Evolutionary conservation across 2,113 vertebrate species (phyloP), one percentile per base, ranked within the genome.

Genomic region (Syngnathus floridae): DNA sequence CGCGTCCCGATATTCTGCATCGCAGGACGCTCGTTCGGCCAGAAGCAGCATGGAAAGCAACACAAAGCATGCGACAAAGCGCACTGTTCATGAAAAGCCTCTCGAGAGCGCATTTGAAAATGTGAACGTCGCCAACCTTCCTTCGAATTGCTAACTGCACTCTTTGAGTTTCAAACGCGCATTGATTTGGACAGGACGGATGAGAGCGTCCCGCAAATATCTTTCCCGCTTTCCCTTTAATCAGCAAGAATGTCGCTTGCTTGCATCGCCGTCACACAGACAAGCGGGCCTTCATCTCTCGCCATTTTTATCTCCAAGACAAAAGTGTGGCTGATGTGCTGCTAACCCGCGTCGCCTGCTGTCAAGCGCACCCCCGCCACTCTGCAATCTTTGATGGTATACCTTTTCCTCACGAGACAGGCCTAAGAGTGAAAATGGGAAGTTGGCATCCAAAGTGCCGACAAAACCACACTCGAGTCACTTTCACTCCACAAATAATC

Each of bases 291-390:
- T 72, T 75, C 12, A 22, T 71, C 69, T 69, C 65, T 31, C 14
- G 70, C 10, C 43, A 54, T 67, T 74, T 84, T 85, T 62, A 85
- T 82, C 79, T 83, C 58, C 2, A 66, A 74, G 71, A 82, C 74
- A 78, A 83, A 85, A 83, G 73, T 62, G 63, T 55, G 59, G 66
- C 63, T 75, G 74, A 77, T 73, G 69, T 62, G 70, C 63, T 17
- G 64, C 69, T 75, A 74, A 77, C 70, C 69, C 49, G 66, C 63
- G 64, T 58, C 65, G 69, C 56, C 66, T 81, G 40, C 82, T 83
- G 84, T 82, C 84, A 84, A 37, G 41, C 11, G 31, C 74, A 55
- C 62, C 70, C 63, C 64, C 72, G 49, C n/a, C 70, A 52, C 59
- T 59, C 61, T 74, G 73, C 56, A 78, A 80, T 71, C 77, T 83